Evolutionary conservation across 2,113 vertebrate species (phyloP).

Genomic region (Psophia crepitans): DNA sequence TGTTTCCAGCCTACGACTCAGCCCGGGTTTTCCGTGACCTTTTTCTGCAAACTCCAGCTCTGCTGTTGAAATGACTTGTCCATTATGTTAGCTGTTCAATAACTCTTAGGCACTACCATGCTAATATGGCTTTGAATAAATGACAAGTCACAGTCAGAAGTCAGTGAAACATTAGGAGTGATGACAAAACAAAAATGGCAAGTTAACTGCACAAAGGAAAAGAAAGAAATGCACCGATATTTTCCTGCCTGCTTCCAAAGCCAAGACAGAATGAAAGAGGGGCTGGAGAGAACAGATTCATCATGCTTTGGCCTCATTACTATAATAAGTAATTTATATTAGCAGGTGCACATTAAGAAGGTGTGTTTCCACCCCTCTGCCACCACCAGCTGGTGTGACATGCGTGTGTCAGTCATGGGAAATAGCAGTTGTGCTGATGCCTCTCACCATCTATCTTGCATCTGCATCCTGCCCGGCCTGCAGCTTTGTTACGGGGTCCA

Average conservation of each 20-base stretch:
- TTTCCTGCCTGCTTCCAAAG: not conserved
- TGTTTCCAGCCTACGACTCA: not conserved
- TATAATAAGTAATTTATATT: slow-evolving; percentile 63
- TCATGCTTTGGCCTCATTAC: not conserved
- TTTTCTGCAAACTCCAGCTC: not conserved
- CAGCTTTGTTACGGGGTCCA: not conserved
- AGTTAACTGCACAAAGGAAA: not conserved
- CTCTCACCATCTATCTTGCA: not conserved
- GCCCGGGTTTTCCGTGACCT: not conserved
- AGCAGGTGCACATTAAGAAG: slow-evolving; percentile 45
- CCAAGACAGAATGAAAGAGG: not conserved
- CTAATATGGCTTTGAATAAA: not conserved
- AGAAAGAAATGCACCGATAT: not conserved
- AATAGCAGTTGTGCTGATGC: not conserved
- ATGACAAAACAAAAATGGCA: slow-evolving; percentile 31
- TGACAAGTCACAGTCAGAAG: not conserved
- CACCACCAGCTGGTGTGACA: slow-evolving; percentile 53
- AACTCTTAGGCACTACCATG: not conserved
- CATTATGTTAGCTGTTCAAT: not conserved
- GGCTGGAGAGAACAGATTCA: slow-evolving; percentile 8
- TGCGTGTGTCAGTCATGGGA: not conserved
- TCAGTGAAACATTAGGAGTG: not conserved
- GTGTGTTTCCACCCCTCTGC: slow-evolving; percentile 41
- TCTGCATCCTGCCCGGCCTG: not conserved
- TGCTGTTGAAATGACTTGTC: not conserved